phyloP scores from a whole-genome alignment of 2,113 vertebrate genomes.

The Platichthys flesus region DNA sequence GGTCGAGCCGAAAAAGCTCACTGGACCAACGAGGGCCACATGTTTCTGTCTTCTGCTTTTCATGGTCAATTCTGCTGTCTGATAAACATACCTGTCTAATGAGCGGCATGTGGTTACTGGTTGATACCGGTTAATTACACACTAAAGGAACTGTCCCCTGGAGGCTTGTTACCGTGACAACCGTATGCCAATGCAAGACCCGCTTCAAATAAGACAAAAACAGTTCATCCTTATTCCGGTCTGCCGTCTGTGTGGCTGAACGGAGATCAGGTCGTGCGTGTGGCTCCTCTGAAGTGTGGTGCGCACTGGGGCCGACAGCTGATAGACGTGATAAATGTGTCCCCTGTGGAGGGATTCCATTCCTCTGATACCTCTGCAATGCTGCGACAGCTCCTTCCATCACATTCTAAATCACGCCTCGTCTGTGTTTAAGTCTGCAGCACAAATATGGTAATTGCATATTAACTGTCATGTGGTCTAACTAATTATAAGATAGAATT shows the following conservation, averaged over 20 bases:
- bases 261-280: background rate
- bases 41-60: background rate
- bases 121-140: slow-evolving; percentile 44
- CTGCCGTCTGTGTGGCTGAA: background rate
- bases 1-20: slow-evolving; percentile 7
- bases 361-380: background rate
- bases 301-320: background rate
- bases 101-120: slow-evolving; percentile 11
- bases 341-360: background rate
- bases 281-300: background rate
- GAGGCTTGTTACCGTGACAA: slow-evolving; percentile 47
- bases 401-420: background rate
- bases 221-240: background rate
- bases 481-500: slow-evolving; percentile 21
- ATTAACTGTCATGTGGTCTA: background rate
- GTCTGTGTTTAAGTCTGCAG: rapidly evolving
- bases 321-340: background rate
- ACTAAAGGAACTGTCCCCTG: slow-evolving; percentile 18
- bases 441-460: slow-evolving; percentile 5
- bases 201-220: background rate
- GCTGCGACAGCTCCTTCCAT: background rate
- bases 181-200: slow-evolving; percentile 7
- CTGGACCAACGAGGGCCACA: background rate
- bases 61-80: background rate
- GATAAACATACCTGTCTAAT: slow-evolving; percentile 45